phyloP scores from a whole-genome alignment of 2,888 invertebrate species.

The Odiellus spinosus region DNA sequence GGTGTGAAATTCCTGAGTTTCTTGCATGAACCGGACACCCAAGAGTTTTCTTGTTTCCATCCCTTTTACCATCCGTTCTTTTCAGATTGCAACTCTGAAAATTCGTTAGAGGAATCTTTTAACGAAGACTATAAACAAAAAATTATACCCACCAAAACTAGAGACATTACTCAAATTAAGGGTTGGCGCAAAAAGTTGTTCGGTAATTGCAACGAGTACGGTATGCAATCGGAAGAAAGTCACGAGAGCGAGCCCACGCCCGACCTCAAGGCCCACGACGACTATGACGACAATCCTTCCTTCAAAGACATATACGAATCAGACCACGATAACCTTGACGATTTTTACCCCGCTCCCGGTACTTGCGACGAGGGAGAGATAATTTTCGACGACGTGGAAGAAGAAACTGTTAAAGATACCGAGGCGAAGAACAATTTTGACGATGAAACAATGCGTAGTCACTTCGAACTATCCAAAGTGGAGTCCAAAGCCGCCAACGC shows the following conservation, averaged over 20 bases:
- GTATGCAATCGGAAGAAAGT: background rate
- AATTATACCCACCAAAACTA: constrained; percentile 17
- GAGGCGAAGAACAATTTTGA: background rate
- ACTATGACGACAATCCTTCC: background rate
- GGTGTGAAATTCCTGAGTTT: constrained; percentile 21
- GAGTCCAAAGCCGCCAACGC: too few relatives aligned
- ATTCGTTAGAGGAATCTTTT: background rate
- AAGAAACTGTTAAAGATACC: background rate
- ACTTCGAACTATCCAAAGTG: background rate
- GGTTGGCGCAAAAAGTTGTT: constrained; percentile 16
- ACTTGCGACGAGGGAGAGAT: background rate
- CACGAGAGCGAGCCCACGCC: background rate
- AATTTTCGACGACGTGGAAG: too few relatives aligned
- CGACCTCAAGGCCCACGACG: background rate
- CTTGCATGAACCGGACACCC: constrained; percentile 17
- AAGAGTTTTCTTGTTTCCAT: constrained; percentile 4
- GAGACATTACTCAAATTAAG: constrained; percentile 17
- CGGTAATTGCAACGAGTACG: constrained; percentile 1
- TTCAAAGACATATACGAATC: background rate
- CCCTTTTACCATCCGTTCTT: background rate
- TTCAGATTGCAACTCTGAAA: background rate
- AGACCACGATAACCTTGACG: background rate
- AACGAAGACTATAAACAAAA: constrained; percentile 1
- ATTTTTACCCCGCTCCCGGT: background rate
- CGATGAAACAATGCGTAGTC: background rate